Percentiles rank a stretch among this genome's conserved stretches.
phyloP scores from a whole-genome alignment of 2,797 vertebrate species.

The Sebastes steindachneri region DNA sequence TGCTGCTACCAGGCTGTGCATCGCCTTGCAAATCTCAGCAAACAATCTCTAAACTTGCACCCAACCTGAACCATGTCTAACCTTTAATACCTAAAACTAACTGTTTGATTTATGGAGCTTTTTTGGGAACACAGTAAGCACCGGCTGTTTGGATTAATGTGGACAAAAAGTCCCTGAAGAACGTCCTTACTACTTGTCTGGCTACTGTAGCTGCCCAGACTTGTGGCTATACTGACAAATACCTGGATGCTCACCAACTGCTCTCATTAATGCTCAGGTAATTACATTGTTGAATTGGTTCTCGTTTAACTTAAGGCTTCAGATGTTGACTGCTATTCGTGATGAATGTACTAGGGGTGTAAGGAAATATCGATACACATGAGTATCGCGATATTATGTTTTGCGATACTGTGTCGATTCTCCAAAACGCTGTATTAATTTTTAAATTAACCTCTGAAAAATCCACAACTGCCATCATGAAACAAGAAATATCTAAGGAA shows the following conservation, averaged over 20 bases:
- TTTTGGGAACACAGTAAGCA: neutral
- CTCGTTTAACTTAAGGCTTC: neutral
- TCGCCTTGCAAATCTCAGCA: neutral
- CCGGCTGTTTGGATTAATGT: neutral
- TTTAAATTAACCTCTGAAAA: too few species aligned
- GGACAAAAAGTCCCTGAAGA: neutral
- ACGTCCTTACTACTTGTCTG: neutral
- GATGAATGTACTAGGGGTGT: neutral
- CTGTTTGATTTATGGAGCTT: conserved; percentile 1
- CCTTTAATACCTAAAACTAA: neutral
- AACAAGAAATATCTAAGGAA: too few species aligned
- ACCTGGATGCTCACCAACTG: neutral
- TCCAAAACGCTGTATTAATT: too few species aligned
- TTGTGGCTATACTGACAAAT: neutral
- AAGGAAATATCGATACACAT: too few species aligned
- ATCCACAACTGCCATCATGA: too few species aligned
- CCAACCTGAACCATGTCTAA: neutral
- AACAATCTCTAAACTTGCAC: neutral
- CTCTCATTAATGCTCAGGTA: neutral
- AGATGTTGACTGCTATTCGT: neutral
- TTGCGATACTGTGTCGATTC: too few species aligned
- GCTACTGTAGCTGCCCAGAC: neutral
- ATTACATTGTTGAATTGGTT: neutral
- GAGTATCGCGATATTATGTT: too few species aligned
- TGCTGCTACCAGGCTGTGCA: neutral